Conservation (phyloP, 2,797 vertebrate species). For the Lepus oiostolus region DNA sequence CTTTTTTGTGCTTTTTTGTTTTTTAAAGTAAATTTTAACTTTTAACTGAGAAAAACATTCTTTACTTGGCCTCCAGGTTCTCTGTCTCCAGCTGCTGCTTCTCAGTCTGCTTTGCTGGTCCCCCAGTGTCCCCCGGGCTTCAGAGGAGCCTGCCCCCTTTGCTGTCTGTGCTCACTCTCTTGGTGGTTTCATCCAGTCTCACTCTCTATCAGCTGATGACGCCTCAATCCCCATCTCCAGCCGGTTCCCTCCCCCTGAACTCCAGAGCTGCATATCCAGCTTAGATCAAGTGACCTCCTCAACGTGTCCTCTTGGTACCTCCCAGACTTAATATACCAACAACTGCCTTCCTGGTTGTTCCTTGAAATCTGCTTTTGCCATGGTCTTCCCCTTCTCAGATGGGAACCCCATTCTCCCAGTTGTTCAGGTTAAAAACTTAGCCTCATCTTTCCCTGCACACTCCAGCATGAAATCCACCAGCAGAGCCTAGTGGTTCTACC, state of each 20-base stretch:
- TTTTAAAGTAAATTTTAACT: not conserved
- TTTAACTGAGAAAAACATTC: constrained; percentile 31
- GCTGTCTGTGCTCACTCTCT: not conserved
- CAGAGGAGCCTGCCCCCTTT: not conserved
- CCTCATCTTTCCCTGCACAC: not conserved
- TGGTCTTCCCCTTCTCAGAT: not conserved
- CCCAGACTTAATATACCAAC: not conserved
- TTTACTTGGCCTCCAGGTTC: constrained; percentile 12
- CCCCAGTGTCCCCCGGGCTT: not conserved
- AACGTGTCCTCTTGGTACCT: not conserved
- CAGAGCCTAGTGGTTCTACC: not conserved
- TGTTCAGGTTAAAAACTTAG: not conserved
- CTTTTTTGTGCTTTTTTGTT: not conserved
- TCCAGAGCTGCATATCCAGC: not conserved
- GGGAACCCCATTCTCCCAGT: not conserved
- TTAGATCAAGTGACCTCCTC: not conserved
- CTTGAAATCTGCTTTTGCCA: not conserved
- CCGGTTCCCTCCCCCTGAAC: not conserved
- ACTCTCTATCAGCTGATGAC: not conserved
- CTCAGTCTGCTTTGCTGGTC: constrained; percentile 3
- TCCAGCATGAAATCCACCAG: not conserved
- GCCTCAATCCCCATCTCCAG: not conserved
- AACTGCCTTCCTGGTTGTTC: not conserved
- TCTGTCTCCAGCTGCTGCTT: not conserved
- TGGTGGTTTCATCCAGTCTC: not conserved